These are phyloP conservation scores for Hippocampus kuda DNA, from an alignment of 2,797 vertebrate species.

Conservation along the genomic window DNA sequence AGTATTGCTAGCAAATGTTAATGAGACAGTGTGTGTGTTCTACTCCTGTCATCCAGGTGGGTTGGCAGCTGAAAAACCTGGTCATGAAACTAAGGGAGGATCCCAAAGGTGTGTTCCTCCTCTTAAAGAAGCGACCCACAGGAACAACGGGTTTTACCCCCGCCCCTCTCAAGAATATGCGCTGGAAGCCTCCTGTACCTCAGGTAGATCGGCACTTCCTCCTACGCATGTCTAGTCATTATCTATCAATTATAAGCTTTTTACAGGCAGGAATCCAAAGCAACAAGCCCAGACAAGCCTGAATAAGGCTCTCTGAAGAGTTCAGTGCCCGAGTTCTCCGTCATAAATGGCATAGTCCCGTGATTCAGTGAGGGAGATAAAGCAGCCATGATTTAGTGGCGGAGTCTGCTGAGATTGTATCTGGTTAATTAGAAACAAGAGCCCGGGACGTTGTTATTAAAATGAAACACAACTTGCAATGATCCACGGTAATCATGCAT, in stretches of 20 bases:
- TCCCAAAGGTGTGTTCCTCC: slow-evolving; percentile 75
- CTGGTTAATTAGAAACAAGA: slow-evolving; percentile 18
- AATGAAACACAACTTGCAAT: slow-evolving; percentile 3
- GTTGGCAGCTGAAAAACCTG: slow-evolving; percentile 91
- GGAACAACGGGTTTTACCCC: slow-evolving; percentile 82
- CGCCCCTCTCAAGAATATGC: slow-evolving; percentile 85
- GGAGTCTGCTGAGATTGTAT: slow-evolving; percentile 16
- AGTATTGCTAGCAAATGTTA: neutral
- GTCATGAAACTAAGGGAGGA: slow-evolving; percentile 85
- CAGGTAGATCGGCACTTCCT: slow-evolving; percentile 66
- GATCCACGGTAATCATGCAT: neutral
- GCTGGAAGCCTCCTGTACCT: slow-evolving; percentile 86
- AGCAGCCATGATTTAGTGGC: slow-evolving; percentile 3
- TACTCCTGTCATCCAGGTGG: slow-evolving; percentile 67
- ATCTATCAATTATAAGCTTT: slow-evolving; percentile 46
- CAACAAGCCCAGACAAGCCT: slow-evolving; percentile 49
- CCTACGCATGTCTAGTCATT: slow-evolving; percentile 25
- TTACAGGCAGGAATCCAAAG: slow-evolving; percentile 42
- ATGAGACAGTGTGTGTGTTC: slow-evolving; percentile 2
- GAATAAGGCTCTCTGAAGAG: slow-evolving; percentile 27
- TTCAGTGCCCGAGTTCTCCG: slow-evolving; percentile 7
- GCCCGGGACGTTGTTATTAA: slow-evolving; percentile 7
- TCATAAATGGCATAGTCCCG: slow-evolving; percentile 14
- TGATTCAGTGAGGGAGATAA: slow-evolving; percentile 28
- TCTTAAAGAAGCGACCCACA: slow-evolving; percentile 88